Conservation (phyloP, 2,113 vertebrate species). For the Chunga burmeisteri region DNA sequence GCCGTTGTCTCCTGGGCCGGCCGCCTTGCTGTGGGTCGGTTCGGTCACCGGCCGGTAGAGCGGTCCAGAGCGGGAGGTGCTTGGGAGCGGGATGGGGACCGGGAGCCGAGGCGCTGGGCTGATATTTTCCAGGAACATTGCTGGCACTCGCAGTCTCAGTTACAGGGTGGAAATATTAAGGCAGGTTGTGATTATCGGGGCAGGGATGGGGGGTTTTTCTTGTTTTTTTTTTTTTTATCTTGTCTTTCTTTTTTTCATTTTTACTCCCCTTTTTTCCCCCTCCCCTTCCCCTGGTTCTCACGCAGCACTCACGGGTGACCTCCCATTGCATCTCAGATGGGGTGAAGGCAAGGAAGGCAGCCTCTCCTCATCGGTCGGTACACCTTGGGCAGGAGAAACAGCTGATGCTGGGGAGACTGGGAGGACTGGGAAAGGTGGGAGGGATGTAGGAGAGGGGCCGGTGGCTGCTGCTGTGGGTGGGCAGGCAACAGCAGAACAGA, state of each 20-base stretch:
- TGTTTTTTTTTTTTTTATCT: fast-evolving
- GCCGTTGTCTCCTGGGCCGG: not conserved
- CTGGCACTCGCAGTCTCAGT: not conserved
- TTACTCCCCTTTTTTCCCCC: fast-evolving
- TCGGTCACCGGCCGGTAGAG: not conserved
- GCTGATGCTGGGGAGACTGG: not conserved
- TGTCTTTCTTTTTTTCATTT: not conserved
- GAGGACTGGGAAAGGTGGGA: not conserved
- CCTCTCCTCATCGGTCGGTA: not conserved
- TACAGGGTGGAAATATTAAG: not conserved
- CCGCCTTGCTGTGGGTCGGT: not conserved
- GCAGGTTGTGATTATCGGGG: not conserved
- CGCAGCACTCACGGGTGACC: fast-evolving
- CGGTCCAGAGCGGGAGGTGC: not conserved
- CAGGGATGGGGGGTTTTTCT: not conserved
- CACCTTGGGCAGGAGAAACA: not conserved
- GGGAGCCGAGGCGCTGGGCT: not conserved
- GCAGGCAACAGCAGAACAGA: not conserved
- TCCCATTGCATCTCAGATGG: not conserved
- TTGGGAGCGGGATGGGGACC: not conserved
- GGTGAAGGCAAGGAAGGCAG: not conserved
- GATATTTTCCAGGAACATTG: not conserved
- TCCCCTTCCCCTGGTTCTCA: not conserved
- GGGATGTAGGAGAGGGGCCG: not conserved
- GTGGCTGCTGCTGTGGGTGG: not conserved